Base-by-base conservation (phyloP, 2,113 vertebrate genomes). In the Gopherus flavomarginatus region DNA sequence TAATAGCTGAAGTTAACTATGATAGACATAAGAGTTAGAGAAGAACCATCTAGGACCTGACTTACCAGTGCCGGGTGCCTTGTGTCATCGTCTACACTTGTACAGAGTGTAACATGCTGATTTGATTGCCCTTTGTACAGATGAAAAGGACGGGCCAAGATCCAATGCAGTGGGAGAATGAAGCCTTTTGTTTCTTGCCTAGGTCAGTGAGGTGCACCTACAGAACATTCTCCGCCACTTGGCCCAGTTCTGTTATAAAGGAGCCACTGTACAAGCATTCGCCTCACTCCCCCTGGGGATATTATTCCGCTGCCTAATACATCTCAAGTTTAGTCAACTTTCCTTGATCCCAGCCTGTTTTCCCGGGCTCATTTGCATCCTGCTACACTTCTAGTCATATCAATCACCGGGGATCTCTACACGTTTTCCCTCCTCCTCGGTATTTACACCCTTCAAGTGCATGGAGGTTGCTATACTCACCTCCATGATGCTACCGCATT, bases 81-180 rank as follows among this genome's bases (percentile, higher is more conserved):
- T 9, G 19, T 56, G 7, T 7, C 26, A 86, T 26, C 9, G 82
- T 81, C 62, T 85, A 13, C 7, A 5, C 9, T 44, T 26, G 2
- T 79, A 31, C 13, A 65, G 87, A 29, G 0, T 83, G 2, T 54
- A 87, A 81, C 72, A 85, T 4, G 4, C 47, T 78, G 50, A 19
- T 79, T 79, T 65, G 2, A 6, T 29, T 44, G 2, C 17, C 14
- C 1, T 75, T 90, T 87, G 31, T 65, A 82, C 50, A 9, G 85
- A 42, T 0, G 0, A 57, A 2, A 87, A 82, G 7, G 90, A 65
- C 11, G 44, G 12, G 47, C 1, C 78, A 80, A 80, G 5, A 35
- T 89, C 24, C 80, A 12, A 50, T 8, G 3, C 6, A 85, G 59
- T 13, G 24, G 22, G 22, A 22, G 22, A 77, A 77, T 7, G 24